These are phyloP conservation scores for Salvelinus fontinalis DNA, from an alignment of 2,113 vertebrate genomes.

Conservation along the genomic window DNA sequence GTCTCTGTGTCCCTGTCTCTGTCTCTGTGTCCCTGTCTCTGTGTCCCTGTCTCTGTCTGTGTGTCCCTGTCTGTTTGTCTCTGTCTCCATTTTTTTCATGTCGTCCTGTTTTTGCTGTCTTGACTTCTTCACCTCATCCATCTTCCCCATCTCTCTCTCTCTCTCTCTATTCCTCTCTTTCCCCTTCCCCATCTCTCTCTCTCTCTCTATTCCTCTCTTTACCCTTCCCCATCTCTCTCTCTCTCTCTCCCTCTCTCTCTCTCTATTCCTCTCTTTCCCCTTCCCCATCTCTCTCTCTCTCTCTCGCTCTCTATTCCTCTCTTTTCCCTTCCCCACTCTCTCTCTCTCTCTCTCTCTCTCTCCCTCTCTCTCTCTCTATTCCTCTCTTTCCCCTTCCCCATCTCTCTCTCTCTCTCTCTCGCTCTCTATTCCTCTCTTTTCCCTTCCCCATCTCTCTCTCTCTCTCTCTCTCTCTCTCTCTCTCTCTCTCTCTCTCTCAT, in stretches of 20 bases:
- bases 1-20: too few species aligned
- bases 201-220: slow-evolving; percentile 18
- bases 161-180: slow-evolving; percentile 18
- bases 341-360: neutral
- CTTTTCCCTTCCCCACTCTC: neutral
- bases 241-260: too few species aligned
- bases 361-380: neutral
- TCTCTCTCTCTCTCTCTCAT: too few species aligned
- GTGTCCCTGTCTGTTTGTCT: too few species aligned
- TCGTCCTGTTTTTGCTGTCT: neutral
- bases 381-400: neutral
- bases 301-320: neutral
- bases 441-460: neutral
- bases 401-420: neutral
- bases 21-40: too few species aligned
- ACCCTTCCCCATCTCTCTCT: neutral
- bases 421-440: neutral
- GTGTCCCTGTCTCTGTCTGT: too few species aligned
- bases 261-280: too few species aligned
- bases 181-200: neutral
- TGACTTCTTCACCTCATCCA: neutral
- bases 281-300: neutral
- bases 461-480: neutral
- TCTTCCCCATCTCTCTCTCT: too few species aligned
- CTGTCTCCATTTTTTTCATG: neutral